Conservation (phyloP, 1,140 invertebrate species). For the Drosophila seguyi region DNA sequence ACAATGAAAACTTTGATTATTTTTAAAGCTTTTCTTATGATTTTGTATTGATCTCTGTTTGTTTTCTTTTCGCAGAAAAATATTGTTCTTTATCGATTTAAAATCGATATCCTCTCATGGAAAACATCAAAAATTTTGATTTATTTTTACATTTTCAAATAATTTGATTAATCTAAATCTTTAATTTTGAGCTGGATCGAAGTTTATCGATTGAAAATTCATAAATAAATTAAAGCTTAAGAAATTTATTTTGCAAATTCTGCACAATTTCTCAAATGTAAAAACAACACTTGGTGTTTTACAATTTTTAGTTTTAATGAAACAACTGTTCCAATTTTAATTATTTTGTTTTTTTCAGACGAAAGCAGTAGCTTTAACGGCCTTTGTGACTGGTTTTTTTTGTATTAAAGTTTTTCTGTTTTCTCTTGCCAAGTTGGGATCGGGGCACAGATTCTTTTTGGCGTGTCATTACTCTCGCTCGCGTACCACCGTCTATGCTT, state of each 20-base stretch:
- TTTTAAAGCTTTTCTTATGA: no score
- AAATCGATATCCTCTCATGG: background rate
- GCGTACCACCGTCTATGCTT: slow-evolving; percentile 3
- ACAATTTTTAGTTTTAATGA: background rate
- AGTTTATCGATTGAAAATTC: no score
- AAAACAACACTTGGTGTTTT: background rate
- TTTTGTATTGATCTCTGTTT: no score
- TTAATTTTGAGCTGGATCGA: no score
- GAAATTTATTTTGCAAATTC: background rate
- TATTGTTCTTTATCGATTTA: background rate
- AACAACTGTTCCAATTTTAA: background rate
- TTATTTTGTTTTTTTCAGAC: background rate
- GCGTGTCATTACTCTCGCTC: slow-evolving; percentile 8
- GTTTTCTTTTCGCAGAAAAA: no score
- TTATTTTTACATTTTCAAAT: no score
- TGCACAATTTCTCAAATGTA: no score
- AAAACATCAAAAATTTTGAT: background rate
- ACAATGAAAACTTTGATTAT: no score
- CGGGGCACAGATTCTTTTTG: slow-evolving; percentile 12
- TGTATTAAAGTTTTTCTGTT: slow-evolving; percentile 4
- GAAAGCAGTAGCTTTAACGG: slow-evolving; percentile 1
- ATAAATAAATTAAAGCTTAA: no score
- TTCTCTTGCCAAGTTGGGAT: slow-evolving; percentile 15
- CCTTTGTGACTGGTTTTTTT: slow-evolving; percentile 5
- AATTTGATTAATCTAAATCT: no score